These are phyloP conservation scores for Camponotus floridanus DNA, from an alignment of 1,140 invertebrate genomes.

Conservation along the genomic window DNA sequence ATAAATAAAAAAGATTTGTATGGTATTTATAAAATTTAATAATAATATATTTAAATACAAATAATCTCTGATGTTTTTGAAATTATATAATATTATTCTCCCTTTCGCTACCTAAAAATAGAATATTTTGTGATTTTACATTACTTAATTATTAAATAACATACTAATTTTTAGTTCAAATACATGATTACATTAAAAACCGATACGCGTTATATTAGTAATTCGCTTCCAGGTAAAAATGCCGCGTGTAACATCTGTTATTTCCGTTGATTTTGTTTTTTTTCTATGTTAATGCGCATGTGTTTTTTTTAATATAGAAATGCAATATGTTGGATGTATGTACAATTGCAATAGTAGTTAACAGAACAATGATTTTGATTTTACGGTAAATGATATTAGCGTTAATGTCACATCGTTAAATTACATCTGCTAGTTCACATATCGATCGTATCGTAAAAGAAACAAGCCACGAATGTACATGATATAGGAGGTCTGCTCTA, in stretches of 20 bases:
- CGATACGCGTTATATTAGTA: slow-evolving; percentile 26
- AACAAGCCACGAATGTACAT: slow-evolving; percentile 19
- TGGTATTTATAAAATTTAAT: not conserved
- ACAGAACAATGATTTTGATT: not conserved
- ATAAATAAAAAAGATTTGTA: not conserved
- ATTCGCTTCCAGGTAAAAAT: slow-evolving; percentile 31
- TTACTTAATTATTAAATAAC: slow-evolving; percentile 28
- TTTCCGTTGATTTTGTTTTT: slow-evolving; percentile 13
- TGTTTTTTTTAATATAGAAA: slow-evolving; percentile 4
- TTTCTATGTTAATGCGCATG: not conserved
- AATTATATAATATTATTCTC: not conserved
- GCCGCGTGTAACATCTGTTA: slow-evolving; percentile 19
- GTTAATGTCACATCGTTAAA: slow-evolving; percentile 16
- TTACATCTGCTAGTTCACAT: not conserved
- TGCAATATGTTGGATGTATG: not conserved
- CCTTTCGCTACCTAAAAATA: not conserved
- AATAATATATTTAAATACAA: slow-evolving; percentile 4
- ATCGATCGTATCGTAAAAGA: slow-evolving; percentile 20
- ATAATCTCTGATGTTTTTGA: not conserved
- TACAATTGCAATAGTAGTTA: not conserved
- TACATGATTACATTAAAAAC: slow-evolving; percentile 8
- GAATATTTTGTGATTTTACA: not conserved
- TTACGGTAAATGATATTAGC: not conserved
- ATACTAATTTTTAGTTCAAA: slow-evolving; percentile 27
- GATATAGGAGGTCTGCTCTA: not conserved